Evolutionary conservation across 2,113 vertebrate genomes (phyloP), one percentile per base, ranked within the genome.

Genomic region (Alethe diademata): DNA sequence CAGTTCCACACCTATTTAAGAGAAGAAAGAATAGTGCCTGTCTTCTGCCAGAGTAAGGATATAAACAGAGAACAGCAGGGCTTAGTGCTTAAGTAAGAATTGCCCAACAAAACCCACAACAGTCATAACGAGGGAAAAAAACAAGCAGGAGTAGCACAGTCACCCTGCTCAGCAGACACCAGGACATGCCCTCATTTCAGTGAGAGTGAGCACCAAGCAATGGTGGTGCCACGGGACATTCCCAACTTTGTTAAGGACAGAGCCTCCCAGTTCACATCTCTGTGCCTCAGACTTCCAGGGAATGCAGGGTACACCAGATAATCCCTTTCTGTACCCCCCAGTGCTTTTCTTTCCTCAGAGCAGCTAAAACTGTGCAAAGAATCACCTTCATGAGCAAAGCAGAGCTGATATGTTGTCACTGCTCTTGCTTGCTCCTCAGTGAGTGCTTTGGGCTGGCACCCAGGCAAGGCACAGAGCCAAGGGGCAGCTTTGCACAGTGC

Each of bases 251-350:
- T 31, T 33, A 40, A 56, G 23, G 48, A 53, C 61, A 71, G 65
- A 86, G 12, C 13, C 36, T 70, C 62, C 24, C 11, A 1, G 11
- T 19, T 71, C 67, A 35, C 7, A 0, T 31, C n/a, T 51, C n/a
- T 17, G 29, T 36, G 38, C 24, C 56, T 72, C 85, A 48, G 61
- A 51, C 20, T 8, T 71, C 40, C n/a, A 20, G 5, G 12, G 6
- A 9, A 48, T 2, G 16, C 50, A 67, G 36, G 70, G 4, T 53
- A 53, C 29, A 13, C 5, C 25, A 48, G 19, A 6, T 11, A 73
- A 90, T n/a, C 1, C 1, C 19, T 81, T 86, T n/a, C 69, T 61
- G 40, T 0, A 2, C 8, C 14, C 33, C 62, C 40, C 1, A 0
- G 79, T 56, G 48, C 50, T 71, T 19, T 61, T 60, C 23, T 43